Percentiles rank a stretch among this genome's conserved stretches.
Evolutionary conservation across 2,113 vertebrate species (phyloP).

Genomic region (Gallinago undulata): DNA sequence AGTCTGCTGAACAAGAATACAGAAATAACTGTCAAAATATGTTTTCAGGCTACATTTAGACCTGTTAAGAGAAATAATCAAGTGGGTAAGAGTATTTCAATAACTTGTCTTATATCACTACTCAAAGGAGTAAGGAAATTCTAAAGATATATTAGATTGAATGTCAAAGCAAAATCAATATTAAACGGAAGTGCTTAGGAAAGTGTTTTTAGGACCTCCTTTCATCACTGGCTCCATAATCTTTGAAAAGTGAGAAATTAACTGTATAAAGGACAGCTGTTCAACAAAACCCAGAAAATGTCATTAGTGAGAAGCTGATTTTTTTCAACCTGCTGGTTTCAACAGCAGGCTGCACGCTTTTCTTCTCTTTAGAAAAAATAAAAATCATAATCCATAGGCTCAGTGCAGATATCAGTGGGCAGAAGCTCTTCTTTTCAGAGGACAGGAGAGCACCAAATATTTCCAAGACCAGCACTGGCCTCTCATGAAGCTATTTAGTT

Average conservation of each 20-base stretch:
- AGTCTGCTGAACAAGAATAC: slow-evolving; percentile 84
- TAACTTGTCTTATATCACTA: neutral
- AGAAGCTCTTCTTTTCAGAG: neutral
- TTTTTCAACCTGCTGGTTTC: neutral
- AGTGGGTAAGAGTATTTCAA: slow-evolving; percentile 78
- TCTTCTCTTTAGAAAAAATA: neutral
- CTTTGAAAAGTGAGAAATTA: neutral
- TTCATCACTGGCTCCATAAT: neutral
- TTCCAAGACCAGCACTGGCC: neutral
- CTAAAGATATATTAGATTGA: neutral
- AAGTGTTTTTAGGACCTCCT: neutral
- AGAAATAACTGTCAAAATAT: slow-evolving; percentile 78
- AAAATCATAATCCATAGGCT: neutral
- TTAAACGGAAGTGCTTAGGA: neutral
- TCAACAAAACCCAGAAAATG: neutral
- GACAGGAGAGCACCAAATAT: neutral
- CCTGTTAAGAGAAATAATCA: slow-evolving; percentile 75
- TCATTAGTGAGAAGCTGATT: neutral
- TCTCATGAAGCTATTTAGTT: neutral
- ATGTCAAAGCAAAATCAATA: neutral
- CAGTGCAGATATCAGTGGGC: neutral
- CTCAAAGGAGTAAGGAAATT: neutral
- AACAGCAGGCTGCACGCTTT: neutral
- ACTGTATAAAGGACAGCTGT: neutral
- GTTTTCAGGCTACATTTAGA: slow-evolving; percentile 84